Base-by-base conservation (phyloP, 2,888 invertebrate genomes). In the Anodontia alba region DNA sequence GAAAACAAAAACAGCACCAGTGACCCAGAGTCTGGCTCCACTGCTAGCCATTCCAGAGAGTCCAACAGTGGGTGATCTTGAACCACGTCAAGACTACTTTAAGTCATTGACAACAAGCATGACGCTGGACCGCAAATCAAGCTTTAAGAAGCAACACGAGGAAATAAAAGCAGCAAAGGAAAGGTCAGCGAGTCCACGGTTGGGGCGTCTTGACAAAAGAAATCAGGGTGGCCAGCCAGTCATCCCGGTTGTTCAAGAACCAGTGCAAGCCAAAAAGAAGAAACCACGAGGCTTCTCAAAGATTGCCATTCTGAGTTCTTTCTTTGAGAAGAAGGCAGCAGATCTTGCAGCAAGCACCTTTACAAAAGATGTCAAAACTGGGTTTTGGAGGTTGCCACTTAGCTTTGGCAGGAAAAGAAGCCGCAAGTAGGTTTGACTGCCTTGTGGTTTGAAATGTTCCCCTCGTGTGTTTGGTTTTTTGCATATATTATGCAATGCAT, bases 291-390 rank as follows among this genome's bases (percentile, higher is more conserved):
- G 79, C 23, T 87, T 91, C 69, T 89, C 91, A 20, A 92, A 91
- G 86, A 92, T 92, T 73, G 91, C 92, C n/a, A 89, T 92, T 42
- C 84, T 92, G 12, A 92, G 92, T 80, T 91, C 91, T 7, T 91
- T 91, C 83, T 92, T 92, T 87, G 92, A 92, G 81, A 88, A 90
- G 77, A 92, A 91, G 80, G 90, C 90, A 43, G 89, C 90, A 49
- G 82, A 83, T 12, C 75, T 88, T 36, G 73, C 86, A 20, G 86
- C 83, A 20, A 86, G 71, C 69, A 80, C 75, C 8, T 57, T 75
- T 38, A 36, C 75, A 31, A 78, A 75, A 75, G 86, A 82, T 62
- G 31, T 17, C 10, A 66, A 73, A 33, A 62, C 80, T 62, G 69
- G 87, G 69, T 36, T 79, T 67, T 72, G 67, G 78, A 29, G 81